Percentiles rank a stretch among this genome's conserved stretches.
Evolutionary conservation across 53 echinoderm and acorn worm species (phyloP).

Genomic region (Temnopleurus reevesii): DNA sequence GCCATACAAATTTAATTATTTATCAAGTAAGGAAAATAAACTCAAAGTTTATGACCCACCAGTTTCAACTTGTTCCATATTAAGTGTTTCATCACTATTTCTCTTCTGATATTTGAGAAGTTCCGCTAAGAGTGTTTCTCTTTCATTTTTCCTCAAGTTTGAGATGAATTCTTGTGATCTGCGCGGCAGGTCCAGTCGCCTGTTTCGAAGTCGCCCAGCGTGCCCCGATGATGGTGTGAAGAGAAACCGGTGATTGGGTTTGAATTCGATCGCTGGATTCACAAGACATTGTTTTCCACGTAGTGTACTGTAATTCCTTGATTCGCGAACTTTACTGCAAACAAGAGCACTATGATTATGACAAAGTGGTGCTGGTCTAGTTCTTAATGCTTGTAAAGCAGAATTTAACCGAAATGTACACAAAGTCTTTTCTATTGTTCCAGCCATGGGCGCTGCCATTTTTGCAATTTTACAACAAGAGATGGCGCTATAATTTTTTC

Average conservation of each 20-base stretch:
- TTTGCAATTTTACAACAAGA: neutral
- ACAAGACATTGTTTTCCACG: neutral
- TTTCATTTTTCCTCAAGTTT: conserved; percentile 11
- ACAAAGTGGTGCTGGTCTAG: neutral
- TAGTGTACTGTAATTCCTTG: neutral
- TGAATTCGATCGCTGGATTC: neutral
- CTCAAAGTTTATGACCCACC: no score
- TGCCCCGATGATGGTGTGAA: conserved; percentile 15
- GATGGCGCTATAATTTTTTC: no score
- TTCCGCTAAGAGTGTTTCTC: conserved; percentile 25
- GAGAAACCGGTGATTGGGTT: neutral
- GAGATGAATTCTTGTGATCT: conserved; percentile 36
- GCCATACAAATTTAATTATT: no score
- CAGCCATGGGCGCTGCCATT: conserved; percentile 44
- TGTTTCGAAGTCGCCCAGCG: neutral
- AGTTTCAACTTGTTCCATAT: no score
- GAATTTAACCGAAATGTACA: no score
- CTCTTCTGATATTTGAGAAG: neutral
- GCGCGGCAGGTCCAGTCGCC: conserved; percentile 9
- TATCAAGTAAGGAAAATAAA: no score
- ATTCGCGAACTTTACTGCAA: neutral
- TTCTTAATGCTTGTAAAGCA: no score
- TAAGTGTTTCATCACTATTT: neutral
- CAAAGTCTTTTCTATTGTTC: neutral
- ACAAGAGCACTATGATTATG: neutral